A percentile compares a stretch with the other conserved stretches of the same genome.
Conservation (phyloP, 2,797 vertebrate genomes). For the Oryzias dopingdopingensis region DNA sequence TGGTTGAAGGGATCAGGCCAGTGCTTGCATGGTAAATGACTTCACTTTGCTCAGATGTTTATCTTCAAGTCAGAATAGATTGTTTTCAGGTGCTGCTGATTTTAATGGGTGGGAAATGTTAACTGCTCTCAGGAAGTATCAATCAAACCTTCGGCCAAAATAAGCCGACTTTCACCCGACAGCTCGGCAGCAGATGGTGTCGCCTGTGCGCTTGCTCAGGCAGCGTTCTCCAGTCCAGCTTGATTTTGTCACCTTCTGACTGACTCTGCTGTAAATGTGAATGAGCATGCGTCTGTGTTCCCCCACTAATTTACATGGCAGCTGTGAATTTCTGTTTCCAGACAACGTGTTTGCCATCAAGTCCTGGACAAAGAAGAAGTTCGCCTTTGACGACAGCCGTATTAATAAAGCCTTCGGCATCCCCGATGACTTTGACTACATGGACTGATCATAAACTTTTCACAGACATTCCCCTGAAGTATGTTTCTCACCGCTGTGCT, state of each 20-base stretch:
- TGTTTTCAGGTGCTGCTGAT: constrained; percentile 3
- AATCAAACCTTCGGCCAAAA: constrained; percentile 15
- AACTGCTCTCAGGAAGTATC: constrained; percentile 3
- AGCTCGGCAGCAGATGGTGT: constrained; percentile 16
- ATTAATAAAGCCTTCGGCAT: constrained; percentile 96
- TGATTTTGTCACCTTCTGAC: constrained; percentile 5
- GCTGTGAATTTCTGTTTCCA: constrained; percentile 52
- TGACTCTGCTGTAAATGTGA: constrained; percentile 4
- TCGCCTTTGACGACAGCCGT: constrained; percentile 88
- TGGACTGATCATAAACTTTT: constrained; percentile 79
- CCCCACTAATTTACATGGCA: not conserved
- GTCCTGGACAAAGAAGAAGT: constrained; percentile 98
- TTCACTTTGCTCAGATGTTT: too few relatives aligned
- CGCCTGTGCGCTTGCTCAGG: constrained; percentile 5
- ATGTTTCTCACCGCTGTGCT: constrained; percentile 2
- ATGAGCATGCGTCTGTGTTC: not conserved
- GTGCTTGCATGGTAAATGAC: too few relatives aligned
- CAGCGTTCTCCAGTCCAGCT: constrained; percentile 3
- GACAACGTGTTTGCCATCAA: constrained; percentile 97
- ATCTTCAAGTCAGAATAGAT: not conserved
- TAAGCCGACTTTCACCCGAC: constrained; percentile 5
- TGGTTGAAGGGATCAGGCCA: too few relatives aligned
- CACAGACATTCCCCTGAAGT: constrained; percentile 13
- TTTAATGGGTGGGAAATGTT: constrained; percentile 7
- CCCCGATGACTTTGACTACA: constrained; percentile 96